Evolutionary conservation across 2,113 vertebrate species (phyloP).

Genomic region (Anarrhichthys ocellatus): DNA sequence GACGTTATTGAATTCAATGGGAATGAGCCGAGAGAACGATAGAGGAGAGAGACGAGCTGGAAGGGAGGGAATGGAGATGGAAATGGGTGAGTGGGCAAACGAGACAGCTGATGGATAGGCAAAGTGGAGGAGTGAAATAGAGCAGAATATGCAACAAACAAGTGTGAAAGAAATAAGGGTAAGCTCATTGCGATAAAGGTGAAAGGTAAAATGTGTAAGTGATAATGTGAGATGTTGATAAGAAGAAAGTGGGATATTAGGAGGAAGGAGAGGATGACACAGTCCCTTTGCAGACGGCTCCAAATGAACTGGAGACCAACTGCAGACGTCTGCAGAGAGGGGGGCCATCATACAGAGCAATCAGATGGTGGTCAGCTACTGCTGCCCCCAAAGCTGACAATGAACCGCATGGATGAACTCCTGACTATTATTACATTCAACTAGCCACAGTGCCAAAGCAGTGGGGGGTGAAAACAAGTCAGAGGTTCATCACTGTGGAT

Average conservation of each 20-base stretch:
- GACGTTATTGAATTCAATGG: conserved; percentile 67
- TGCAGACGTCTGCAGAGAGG: not conserved
- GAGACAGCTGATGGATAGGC: not conserved
- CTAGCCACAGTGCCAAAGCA: not conserved
- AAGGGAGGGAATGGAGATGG: conserved; percentile 11
- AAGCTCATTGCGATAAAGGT: not conserved
- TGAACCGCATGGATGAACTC: not conserved
- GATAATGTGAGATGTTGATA: not conserved
- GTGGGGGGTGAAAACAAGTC: not conserved
- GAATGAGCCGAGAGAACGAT: conserved; percentile 14
- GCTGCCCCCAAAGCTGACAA: not conserved
- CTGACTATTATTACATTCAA: not conserved
- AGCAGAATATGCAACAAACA: conserved; percentile 8
- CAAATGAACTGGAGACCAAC: not conserved
- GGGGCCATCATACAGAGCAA: not conserved
- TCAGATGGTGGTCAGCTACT: conserved; percentile 4
- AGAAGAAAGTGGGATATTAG: not conserved
- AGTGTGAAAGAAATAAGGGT: not conserved
- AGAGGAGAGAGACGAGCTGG: conserved; percentile 12
- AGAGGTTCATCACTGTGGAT: not conserved
- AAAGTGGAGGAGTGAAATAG: conserved; percentile 11
- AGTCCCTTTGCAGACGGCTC: not conserved
- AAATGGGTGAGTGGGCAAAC: conserved; percentile 29
- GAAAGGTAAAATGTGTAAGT: conserved; percentile 8
- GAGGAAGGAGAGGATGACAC: not conserved